These are phyloP conservation scores for Philaethria dido DNA, from an alignment of 2,888 invertebrate species.

Conservation along the genomic window DNA sequence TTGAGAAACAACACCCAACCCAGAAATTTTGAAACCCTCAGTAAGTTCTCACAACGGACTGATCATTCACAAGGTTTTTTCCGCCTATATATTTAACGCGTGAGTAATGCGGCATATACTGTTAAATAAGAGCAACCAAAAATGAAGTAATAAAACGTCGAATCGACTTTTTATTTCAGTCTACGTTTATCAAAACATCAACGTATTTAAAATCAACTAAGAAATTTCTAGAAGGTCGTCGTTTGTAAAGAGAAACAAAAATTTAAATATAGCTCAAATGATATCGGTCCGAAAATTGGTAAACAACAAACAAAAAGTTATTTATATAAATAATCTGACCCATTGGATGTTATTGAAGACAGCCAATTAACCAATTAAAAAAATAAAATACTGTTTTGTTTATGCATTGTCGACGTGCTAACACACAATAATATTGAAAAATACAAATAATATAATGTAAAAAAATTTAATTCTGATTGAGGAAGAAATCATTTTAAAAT, in stretches of 20 bases:
- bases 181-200: background rate
- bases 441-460: background rate
- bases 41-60: no score
- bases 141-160: background rate
- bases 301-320: slow-evolving; percentile 12
- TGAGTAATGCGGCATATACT: background rate
- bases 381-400: slow-evolving; percentile 8
- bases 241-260: background rate
- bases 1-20: no score
- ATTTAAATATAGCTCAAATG: background rate
- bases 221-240: background rate
- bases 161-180: background rate
- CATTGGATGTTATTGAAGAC: slow-evolving; percentile 4
- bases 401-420: background rate
- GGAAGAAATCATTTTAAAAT: no score
- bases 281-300: background rate
- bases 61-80: no score
- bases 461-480: no score
- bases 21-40: no score
- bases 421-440: background rate
- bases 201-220: background rate
- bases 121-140: background rate
- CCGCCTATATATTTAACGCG: no score
- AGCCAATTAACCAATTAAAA: slow-evolving; percentile 12
- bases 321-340: slow-evolving; percentile 10